Evolutionary conservation across 2,113 vertebrate genomes (phyloP).

Genomic region (Montifringilla adamsi): DNA sequence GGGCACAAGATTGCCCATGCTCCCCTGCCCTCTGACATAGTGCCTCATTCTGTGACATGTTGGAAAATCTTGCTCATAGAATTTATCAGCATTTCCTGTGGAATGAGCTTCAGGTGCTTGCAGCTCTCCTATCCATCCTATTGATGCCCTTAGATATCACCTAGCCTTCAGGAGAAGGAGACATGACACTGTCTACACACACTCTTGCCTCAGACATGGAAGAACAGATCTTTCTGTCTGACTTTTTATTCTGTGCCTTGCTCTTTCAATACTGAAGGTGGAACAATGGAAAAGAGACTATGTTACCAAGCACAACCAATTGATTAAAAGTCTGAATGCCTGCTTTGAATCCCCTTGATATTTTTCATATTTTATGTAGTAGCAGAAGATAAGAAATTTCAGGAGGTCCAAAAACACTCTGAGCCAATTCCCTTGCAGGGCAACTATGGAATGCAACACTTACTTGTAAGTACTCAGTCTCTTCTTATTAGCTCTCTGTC

Average conservation of each 20-base stretch:
- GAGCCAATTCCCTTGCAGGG: background rate
- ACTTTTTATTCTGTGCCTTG: background rate
- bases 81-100: background rate
- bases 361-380: background rate
- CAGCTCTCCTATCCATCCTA: background rate
- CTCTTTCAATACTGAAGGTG: background rate
- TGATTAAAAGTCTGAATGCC: background rate
- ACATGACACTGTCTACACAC: background rate
- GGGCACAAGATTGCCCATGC: background rate
- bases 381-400: background rate
- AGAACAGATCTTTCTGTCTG: background rate
- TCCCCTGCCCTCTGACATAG: background rate
- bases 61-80: background rate
- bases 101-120: background rate
- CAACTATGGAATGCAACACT: accelerated
- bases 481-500: background rate
- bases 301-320: accelerated
- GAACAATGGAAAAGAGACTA: background rate
- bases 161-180: background rate
- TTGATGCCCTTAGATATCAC: background rate
- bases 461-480: background rate
- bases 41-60: background rate
- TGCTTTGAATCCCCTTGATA: background rate
- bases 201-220: background rate
- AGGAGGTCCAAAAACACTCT: background rate